Base-by-base conservation (phyloP, 92 coral and sea anemone species). In the Scolanthus callimorphus region DNA sequence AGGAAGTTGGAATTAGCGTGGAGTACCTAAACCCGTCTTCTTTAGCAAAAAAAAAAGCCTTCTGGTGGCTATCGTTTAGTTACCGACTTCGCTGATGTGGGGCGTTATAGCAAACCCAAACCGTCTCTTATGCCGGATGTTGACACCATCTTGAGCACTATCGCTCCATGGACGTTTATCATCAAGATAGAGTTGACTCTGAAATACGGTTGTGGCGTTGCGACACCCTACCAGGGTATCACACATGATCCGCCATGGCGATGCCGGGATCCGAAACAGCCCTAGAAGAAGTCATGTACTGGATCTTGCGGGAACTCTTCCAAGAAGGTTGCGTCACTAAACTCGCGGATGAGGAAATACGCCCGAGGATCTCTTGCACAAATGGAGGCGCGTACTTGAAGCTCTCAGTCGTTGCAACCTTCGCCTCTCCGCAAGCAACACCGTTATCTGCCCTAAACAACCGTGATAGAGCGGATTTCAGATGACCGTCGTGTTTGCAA, bases 221-320 rank as follows among this genome's bases (percentile, higher is more conserved):
- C 43, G 9, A 60, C 78, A 25, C 84, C 65, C 4, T 70, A 59
- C 27, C 77, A 52, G 19, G 61, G 68, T 19, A 34, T 70, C 60
- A 70, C 44, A 15, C 46, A 2, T 11, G 77, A 37, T 70, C 69
- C 1, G 69, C 77, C 60, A 70, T 59, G 69, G 77, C 68, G 17
- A 60, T 70, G 60, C 84, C 69, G 4, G 67, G 77, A 24, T 68
- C 78, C 12, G 67, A 57, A 29, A 66, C 69, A n/a, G 70, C 78
- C 0, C 25, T 59, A 20, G 62, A 69, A 51, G 70, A 76, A 48
- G 10, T 76, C 29, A 76, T 67, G 55, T 67, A 76, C 30, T 27
- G 77, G 12, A 63, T 68, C 3, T 71, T 76, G 13, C 69, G 77
- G 15, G 6, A 34, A 6, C 15, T 34, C 15, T 6, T 34, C 43